Base-by-base conservation (phyloP, 2,113 vertebrate genomes). In the Scortum barcoo region DNA sequence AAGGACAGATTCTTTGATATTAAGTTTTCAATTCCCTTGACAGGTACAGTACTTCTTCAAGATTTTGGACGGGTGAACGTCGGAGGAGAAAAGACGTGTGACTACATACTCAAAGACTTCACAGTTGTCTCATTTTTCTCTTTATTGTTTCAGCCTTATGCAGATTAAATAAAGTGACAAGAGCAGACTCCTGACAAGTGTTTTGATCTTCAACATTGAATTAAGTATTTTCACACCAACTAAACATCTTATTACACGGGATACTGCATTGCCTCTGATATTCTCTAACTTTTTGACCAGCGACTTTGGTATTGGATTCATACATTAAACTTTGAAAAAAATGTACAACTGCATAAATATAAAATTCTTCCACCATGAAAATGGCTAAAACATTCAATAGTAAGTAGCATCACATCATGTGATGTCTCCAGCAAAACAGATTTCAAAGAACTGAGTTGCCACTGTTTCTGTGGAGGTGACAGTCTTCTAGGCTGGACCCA, bases 331-430 rank as follows among this genome's bases (percentile, higher is more conserved):
- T 96, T 97, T 96, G 97, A 97, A 98, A 96, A 98, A 98, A 98
- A 97, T 97, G 96, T 99, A 99, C 97, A 99, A 99, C 97, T 99
- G 97, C 97, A 99, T 99, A 99, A 99, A 99, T 99, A 99, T 98
- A 99, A 98, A 99, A 99, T 97, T 99, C 96, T 97, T 98, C 96
- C 96, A 99, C 96, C 97, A 97, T 98, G 97, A 97, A 99, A 97
- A 98, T 99, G 97, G 97, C 95, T 96, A 98, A 99, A 99, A 99
- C 97, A 99, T 99, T 99, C 96, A 94, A 95, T 92, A 97, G 96
- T 97, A 97, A 97, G 97, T 97, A 96, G 96, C 97, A 98, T 96
- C 97, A 97, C 97, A 88, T 93, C 92, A 87, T 79, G 95, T 96
- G 97, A 98, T 96, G 97, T 96, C 94, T 97, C 95, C 96, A 96